Conservation (phyloP, 2,113 vertebrate genomes). For the Chloebia gouldiae region DNA sequence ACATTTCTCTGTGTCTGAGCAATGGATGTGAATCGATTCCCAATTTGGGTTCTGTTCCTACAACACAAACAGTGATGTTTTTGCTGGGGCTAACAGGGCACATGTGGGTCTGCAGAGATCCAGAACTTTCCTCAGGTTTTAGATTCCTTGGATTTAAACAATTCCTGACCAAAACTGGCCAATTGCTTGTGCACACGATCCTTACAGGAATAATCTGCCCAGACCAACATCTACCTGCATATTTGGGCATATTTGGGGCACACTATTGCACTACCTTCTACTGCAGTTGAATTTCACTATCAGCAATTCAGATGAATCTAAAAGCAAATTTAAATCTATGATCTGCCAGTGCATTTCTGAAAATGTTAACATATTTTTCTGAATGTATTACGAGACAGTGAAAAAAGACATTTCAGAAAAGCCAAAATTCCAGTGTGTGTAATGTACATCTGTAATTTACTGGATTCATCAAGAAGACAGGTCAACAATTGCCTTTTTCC, state of each 20-base stretch:
- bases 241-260: not conserved
- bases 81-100: not conserved
- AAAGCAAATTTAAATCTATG: not conserved
- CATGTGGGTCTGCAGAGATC: not conserved
- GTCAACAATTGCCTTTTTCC: not conserved
- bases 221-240: not conserved
- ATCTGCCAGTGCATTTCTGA: not conserved
- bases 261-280: not conserved
- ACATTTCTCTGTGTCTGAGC: conserved; percentile 16
- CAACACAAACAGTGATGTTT: not conserved
- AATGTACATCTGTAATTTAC: not conserved
- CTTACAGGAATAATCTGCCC: not conserved
- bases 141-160: not conserved
- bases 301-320: not conserved
- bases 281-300: not conserved
- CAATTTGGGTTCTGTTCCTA: not conserved
- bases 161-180: not conserved
- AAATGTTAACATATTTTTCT: not conserved
- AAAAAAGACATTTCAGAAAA: not conserved
- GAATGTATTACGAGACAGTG: not conserved
- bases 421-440: not conserved
- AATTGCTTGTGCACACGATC: not conserved
- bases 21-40: not conserved
- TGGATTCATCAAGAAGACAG: not conserved
- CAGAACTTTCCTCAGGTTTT: not conserved